Evolutionary conservation across 2,888 invertebrate genomes (phyloP), one percentile per base, ranked within the genome.

Genomic region (Noctua fimbriata): DNA sequence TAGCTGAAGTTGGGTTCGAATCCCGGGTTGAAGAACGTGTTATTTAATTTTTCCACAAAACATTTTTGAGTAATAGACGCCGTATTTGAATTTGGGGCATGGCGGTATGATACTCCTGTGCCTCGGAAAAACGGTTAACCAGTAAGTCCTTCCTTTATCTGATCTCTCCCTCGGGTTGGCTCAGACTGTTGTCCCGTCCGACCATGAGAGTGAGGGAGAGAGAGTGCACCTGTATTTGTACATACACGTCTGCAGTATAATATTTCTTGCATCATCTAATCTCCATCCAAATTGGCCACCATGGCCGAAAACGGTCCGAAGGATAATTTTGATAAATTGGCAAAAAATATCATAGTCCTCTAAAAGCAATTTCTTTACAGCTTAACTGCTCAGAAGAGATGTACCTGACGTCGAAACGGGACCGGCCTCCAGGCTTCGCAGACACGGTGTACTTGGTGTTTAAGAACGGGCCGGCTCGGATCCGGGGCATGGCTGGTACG

Each of bases 401-500:
- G 95, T 97, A 97, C 70, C 94, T 96, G 52, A 95, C 97, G 76
- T 95, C 97, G 3, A 97, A 98, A 83, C 91, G 97, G 0, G 94
- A 96, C 0, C 95, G 96, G 21, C 95, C 97, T 3, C 97, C 98
- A 85, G 98, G 98, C 91, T 98, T 98, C 94, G 98, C 99, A 0
- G 98, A 98, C 84, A 99, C 99, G 0, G 98, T 99, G 74, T 98
- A 98, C 92, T 95, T 98, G 82, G 98, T 98, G 87, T 99, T 99
- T 92, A 97, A 97, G 82, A 97, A 97, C 73, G 99, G 99, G 0
- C 98, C 99, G 0, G 93, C 95, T 1, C 93, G 95, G 52, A 91
- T 98, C n/a, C 97, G 98, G 66, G 96, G 96, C 44, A 97, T 98
- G 90, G 97, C 98, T 0, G 95, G 94, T 52, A 90, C 95, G 16